phyloP scores from a whole-genome alignment of 2,888 invertebrate genomes.

The Gandaritis pyraliata region DNA sequence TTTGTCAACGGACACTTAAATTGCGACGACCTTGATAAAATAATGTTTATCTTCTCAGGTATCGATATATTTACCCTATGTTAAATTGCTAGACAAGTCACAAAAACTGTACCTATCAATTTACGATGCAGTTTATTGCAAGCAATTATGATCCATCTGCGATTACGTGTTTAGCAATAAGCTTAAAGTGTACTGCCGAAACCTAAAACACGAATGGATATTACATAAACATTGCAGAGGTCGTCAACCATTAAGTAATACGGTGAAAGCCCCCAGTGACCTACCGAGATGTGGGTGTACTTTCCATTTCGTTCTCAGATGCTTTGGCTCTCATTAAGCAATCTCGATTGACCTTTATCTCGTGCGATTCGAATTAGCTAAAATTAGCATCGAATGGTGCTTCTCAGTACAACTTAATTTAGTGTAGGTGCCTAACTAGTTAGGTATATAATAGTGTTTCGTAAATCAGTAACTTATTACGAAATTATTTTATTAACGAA shows the following conservation, averaged over 20 bases:
- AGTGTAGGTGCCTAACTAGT: background rate
- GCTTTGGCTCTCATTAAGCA: constrained; percentile 53
- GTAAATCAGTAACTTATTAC: constrained; percentile 5
- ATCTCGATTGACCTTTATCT: constrained; percentile 64
- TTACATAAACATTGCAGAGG: constrained; percentile 58
- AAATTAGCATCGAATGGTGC: constrained; percentile 39
- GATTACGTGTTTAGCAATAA: constrained; percentile 7
- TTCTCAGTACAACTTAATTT: background rate
- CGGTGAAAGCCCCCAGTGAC: constrained; percentile 68
- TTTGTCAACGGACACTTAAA: too few species aligned
- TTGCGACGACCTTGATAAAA: too few species aligned
- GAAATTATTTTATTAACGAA: constrained; percentile 3
- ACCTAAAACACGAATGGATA: constrained; percentile 41
- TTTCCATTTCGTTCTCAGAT: constrained; percentile 70
- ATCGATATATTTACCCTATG: too few species aligned
- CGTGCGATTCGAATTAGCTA: constrained; percentile 35
- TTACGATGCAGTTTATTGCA: background rate
- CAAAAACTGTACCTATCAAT: background rate
- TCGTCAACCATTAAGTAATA: constrained; percentile 67
- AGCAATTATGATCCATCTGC: constrained; percentile 3
- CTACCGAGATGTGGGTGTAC: constrained; percentile 62
- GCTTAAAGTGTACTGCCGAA: constrained; percentile 33
- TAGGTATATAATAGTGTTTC: too few species aligned
- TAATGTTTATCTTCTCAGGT: too few species aligned
- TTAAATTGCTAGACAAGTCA: too few species aligned